These are phyloP conservation scores for Trachelus stipa DNA, from an alignment of 2,888 invertebrate species.

Conservation along the genomic window DNA sequence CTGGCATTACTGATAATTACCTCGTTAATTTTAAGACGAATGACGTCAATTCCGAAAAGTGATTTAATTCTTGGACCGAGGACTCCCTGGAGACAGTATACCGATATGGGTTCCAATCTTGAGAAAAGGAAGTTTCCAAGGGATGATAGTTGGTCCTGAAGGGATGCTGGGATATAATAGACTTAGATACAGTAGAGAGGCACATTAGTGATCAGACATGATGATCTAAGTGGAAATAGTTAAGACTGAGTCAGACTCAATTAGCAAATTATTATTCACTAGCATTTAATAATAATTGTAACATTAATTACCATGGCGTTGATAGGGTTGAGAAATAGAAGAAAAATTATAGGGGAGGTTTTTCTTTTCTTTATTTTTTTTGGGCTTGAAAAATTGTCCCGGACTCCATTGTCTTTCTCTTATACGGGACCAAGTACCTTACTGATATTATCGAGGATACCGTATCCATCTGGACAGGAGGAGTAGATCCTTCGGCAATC, in stretches of 20 bases:
- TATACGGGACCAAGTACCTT: background rate
- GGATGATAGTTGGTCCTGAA: background rate
- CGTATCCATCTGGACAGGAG: constrained; percentile 73
- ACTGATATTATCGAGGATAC: constrained; percentile 70
- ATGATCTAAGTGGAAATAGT: background rate
- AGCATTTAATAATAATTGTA: background rate
- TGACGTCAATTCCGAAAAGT: background rate
- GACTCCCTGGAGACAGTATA: background rate
- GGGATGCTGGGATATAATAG: background rate
- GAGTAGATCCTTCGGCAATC: constrained; percentile 74
- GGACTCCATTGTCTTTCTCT: background rate
- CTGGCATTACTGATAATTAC: background rate
- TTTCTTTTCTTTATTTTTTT: background rate
- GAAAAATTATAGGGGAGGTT: background rate
- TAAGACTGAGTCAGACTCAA: background rate
- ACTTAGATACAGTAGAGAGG: background rate
- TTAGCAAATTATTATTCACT: background rate
- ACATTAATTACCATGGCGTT: background rate
- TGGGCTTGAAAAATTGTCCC: background rate
- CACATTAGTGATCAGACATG: background rate
- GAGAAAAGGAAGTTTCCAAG: background rate
- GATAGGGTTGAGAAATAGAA: background rate
- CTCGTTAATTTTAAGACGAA: background rate
- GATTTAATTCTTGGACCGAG: background rate
- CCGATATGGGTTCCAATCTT: background rate